Evolutionary conservation across 2,797 vertebrate genomes (phyloP), one percentile per base, ranked within the genome.

Genomic region (Thalassophryne amazonica): DNA sequence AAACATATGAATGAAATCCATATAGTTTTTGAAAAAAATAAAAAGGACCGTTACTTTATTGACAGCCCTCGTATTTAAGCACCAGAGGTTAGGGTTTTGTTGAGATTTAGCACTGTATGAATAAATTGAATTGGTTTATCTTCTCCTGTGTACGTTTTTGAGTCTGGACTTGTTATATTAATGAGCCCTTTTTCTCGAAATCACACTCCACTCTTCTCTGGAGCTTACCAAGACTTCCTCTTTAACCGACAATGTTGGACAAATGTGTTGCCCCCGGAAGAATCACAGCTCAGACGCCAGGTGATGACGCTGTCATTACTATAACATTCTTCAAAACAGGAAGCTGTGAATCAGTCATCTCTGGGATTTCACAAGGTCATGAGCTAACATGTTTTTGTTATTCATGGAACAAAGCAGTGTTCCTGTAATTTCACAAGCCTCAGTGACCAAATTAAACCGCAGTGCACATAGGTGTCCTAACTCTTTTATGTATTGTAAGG

Each of bases 401-500:
- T n/a, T n/a, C n/a, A 9, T 39, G 23, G 25, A 39, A 7, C n/a
- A 41, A 56, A 69, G 59, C 11, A 53, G 2, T 4, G 0, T 1
- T 34, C 18, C n/a, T 50, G 40, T 67, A 12, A 61, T 78, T 82
- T 49, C 39, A 41, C 19, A 75, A 51, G 8, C 29, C 2, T 25
- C 25, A 4, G 35, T 27, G n/a, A 16, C 19, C n/a, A 65, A 52
- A 41, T 15, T 36, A 46, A 50, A 21, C 28, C 55, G 25, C 38
- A 53, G 9, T 28, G 3, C 4, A 16, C 14, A 22, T 16, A 8
- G 7, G 21, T 30, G 18, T 23, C 16, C 1, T 7, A 2, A 21
- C 8, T 61, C 4, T 2, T 3, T 33, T 32, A 55, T 32, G 16
- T 14, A 0, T 13, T 14, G n/a, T n/a, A n/a, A n/a, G n/a, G n/a